Percentiles rank a stretch among this genome's conserved stretches.
Evolutionary conservation across 1,140 invertebrate species (phyloP).

Genomic region (Akabosia matsudoensis): DNA sequence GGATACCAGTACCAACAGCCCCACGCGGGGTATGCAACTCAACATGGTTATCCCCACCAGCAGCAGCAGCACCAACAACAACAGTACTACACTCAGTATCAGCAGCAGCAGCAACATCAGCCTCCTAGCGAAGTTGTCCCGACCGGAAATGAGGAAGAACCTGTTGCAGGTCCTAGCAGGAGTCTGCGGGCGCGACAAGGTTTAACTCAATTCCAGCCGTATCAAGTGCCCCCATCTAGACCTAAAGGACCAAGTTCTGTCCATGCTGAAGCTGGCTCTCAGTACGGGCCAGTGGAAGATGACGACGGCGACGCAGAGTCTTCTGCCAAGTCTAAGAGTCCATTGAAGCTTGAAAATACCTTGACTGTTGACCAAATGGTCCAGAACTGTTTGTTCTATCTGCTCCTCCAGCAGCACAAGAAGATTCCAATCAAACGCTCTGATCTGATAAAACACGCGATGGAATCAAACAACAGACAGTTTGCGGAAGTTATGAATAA

Average conservation of each 20-base stretch:
- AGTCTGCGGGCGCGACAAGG: neutral
- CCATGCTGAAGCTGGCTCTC: neutral
- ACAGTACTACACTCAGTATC: neutral
- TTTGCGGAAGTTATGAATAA: conserved; percentile 36
- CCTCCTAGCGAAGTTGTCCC: neutral
- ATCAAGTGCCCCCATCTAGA: neutral
- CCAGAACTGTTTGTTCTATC: conserved; percentile 38
- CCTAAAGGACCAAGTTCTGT: neutral
- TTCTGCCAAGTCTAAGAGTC: neutral
- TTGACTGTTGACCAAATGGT: conserved; percentile 41
- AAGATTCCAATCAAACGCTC: conserved; percentile 40
- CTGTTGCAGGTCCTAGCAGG: neutral
- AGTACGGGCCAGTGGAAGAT: neutral
- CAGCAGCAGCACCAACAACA: neutral
- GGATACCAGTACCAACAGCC: neutral
- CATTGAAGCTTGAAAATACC: neutral
- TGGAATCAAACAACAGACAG: conserved; percentile 35
- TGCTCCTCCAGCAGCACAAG: conserved; percentile 38
- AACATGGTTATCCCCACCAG: neutral
- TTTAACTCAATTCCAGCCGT: neutral
- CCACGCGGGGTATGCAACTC: too few relatives aligned
- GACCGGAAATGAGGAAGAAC: neutral
- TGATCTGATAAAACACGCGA: conserved; percentile 40
- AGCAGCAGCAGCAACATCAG: neutral
- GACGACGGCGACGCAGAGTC: neutral